These are phyloP conservation scores for Drosophila formosana DNA, from an alignment of 2,888 invertebrate genomes.

Conservation along the genomic window DNA sequence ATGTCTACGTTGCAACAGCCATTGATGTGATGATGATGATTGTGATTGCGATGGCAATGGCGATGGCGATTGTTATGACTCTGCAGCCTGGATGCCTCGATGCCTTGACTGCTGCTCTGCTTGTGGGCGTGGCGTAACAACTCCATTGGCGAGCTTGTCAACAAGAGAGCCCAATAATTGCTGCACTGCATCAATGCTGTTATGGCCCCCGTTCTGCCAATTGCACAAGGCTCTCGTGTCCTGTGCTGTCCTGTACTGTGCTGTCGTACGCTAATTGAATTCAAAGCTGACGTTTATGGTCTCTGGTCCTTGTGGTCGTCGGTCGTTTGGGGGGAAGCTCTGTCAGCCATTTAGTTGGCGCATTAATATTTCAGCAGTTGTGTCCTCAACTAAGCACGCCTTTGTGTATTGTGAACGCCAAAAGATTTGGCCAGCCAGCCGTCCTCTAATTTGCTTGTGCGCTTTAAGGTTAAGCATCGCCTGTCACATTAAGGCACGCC, in stretches of 20 bases:
- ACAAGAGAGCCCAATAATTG: slow-evolving; percentile 60
- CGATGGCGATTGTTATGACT: slow-evolving; percentile 52
- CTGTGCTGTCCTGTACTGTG: neutral
- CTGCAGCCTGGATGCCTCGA: neutral
- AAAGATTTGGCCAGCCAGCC: slow-evolving; percentile 37
- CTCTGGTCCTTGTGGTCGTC: slow-evolving; percentile 9
- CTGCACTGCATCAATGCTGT: slow-evolving; percentile 49
- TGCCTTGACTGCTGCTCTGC: neutral
- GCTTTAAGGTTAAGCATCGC: slow-evolving; percentile 49
- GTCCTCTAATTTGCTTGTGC: slow-evolving; percentile 54
- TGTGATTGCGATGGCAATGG: slow-evolving; percentile 35
- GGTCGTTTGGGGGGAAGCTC: slow-evolving; percentile 15
- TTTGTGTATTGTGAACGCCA: slow-evolving; percentile 44
- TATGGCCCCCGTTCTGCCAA: slow-evolving; percentile 27
- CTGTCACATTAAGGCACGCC: slow-evolving; percentile 37
- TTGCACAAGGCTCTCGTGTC: neutral
- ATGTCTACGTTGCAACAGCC: slow-evolving; percentile 16
- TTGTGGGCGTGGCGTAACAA: slow-evolving; percentile 10
- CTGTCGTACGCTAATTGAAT: slow-evolving; percentile 66
- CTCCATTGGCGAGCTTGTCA: slow-evolving; percentile 50
- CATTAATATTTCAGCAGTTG: slow-evolving; percentile 66
- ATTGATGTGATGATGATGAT: slow-evolving; percentile 46
- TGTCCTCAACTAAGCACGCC: slow-evolving; percentile 52
- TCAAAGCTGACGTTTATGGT: slow-evolving; percentile 53
- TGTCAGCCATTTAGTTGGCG: slow-evolving; percentile 36